Percentiles rank a stretch among this genome's conserved stretches.
Evolutionary conservation across 2,888 invertebrate species (phyloP).

Genomic region (Drymonia ruficornis): DNA sequence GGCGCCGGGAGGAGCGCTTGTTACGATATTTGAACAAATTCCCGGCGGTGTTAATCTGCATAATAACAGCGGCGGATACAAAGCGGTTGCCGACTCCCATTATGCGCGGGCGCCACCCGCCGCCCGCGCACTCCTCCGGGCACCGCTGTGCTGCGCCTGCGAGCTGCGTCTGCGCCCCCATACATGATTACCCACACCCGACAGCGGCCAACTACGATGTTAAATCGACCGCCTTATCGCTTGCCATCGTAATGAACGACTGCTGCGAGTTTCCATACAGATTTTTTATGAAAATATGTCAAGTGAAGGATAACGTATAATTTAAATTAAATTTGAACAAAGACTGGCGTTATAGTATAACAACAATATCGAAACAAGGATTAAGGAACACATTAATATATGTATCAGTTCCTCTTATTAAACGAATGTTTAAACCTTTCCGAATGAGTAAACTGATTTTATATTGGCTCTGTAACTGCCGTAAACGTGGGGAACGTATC

Average conservation of each 20-base stretch:
- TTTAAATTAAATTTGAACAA: slow-evolving; percentile 30
- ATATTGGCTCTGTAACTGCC: too few relatives aligned
- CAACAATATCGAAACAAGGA: slow-evolving; percentile 1
- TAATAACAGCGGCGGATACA: slow-evolving; percentile 82
- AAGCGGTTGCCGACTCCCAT: slow-evolving; percentile 81
- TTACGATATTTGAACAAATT: slow-evolving; percentile 85
- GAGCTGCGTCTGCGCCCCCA: slow-evolving; percentile 29
- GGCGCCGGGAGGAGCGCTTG: slow-evolving; percentile 81
- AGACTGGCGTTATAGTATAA: slow-evolving; percentile 19
- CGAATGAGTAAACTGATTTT: too few relatives aligned
- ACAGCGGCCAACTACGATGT: slow-evolving; percentile 43
- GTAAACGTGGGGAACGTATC: too few relatives aligned
- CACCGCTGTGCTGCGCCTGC: slow-evolving; percentile 18
- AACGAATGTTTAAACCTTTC: background rate
- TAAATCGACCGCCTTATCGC: slow-evolving; percentile 63
- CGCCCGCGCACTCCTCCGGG: slow-evolving; percentile 42
- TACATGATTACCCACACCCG: slow-evolving; percentile 37
- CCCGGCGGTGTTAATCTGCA: slow-evolving; percentile 85
- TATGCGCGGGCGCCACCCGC: slow-evolving; percentile 81
- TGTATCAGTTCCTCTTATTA: slow-evolving; percentile 2
- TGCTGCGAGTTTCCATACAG: slow-evolving; percentile 48
- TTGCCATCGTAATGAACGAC: slow-evolving; percentile 59
- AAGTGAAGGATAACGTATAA: slow-evolving; percentile 37
- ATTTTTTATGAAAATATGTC: slow-evolving; percentile 45
- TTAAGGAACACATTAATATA: background rate